Evolutionary conservation across 2,797 vertebrate species (phyloP).

Genomic region (Odontamblyopus rebecca): DNA sequence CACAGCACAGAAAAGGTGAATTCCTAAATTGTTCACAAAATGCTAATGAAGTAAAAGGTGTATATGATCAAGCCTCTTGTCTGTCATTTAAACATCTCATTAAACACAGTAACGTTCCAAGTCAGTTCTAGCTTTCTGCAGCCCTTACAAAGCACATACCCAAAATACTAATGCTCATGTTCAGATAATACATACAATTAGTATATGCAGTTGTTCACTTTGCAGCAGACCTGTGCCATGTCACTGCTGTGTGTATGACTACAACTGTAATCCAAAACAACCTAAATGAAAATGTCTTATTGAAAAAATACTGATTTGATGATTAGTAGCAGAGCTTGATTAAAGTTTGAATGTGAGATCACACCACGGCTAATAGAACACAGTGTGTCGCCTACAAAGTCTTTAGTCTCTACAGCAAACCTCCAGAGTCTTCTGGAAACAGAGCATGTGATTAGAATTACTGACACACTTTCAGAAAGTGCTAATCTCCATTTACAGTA

Average conservation of each 20-base stretch:
- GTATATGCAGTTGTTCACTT: neutral
- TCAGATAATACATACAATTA: neutral
- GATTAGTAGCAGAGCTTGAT: slow-evolving; percentile 5
- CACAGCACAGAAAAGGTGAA: neutral
- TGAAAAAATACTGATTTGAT: neutral
- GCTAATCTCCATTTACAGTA: slow-evolving; percentile 58
- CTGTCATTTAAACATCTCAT: neutral
- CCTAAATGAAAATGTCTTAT: neutral
- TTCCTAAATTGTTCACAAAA: neutral
- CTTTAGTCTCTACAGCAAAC: slow-evolving; percentile 47
- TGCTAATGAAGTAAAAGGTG: neutral
- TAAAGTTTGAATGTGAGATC: slow-evolving; percentile 30
- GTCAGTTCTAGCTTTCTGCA: neutral
- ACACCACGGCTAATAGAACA: slow-evolving; percentile 35
- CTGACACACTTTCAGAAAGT: slow-evolving; percentile 62
- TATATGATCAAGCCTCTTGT: neutral
- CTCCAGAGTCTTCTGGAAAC: slow-evolving; percentile 52
- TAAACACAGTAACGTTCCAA: neutral
- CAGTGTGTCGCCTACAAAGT: slow-evolving; percentile 53
- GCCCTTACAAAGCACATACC: neutral
- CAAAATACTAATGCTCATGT: neutral
- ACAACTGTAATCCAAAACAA: neutral
- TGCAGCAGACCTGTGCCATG: neutral
- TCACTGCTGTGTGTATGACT: neutral
- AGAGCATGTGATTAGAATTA: slow-evolving; percentile 65